phyloP scores from a whole-genome alignment of 2,888 invertebrate genomes.

The Athripsodes cinereus region DNA sequence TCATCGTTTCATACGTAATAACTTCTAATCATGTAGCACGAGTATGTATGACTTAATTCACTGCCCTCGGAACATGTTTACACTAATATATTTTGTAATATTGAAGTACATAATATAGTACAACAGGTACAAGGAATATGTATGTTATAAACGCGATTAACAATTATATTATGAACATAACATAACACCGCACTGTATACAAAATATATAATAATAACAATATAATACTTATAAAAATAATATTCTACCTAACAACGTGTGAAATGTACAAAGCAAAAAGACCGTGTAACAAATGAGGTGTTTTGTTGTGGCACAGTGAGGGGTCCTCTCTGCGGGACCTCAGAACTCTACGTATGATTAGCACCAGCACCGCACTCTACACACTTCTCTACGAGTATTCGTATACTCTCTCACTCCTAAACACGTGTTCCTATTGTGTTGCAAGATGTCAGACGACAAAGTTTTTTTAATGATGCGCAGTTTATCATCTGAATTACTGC shows the following conservation, averaged over 20 bases:
- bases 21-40: too few species aligned
- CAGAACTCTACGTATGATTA: conserved; percentile 22
- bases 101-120: too few species aligned
- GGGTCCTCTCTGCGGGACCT: conserved; percentile 18
- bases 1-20: too few species aligned
- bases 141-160: neutral
- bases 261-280: conserved; percentile 21
- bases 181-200: neutral
- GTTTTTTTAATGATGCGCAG: too few species aligned
- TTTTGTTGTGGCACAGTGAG: conserved; percentile 26
- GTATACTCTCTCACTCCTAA: neutral
- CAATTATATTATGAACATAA: neutral
- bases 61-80: too few species aligned
- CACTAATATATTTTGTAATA: too few species aligned
- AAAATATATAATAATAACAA: neutral
- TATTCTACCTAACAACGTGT: conserved; percentile 14
- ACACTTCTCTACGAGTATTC: conserved; percentile 2
- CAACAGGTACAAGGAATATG: neutral
- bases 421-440: too few species aligned
- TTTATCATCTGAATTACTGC: too few species aligned
- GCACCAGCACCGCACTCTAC: conserved; percentile 26
- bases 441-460: too few species aligned
- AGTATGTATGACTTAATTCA: too few species aligned
- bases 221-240: neutral
- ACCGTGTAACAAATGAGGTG: conserved; percentile 27